These are phyloP conservation scores for Limonius californicus DNA, from an alignment of 1,140 invertebrate genomes.

Conservation along the genomic window DNA sequence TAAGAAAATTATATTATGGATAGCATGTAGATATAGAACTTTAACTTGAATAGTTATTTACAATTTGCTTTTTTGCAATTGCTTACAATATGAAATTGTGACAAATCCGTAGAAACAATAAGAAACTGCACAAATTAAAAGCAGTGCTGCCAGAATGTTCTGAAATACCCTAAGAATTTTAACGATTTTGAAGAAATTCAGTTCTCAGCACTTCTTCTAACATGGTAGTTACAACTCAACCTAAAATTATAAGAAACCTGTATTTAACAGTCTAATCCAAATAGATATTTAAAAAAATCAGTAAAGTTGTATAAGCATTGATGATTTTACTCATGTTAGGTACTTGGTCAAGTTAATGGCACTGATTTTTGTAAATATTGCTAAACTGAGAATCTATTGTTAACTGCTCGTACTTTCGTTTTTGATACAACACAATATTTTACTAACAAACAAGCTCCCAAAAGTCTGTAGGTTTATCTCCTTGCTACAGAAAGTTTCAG, in stretches of 20 bases:
- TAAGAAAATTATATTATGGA: neutral
- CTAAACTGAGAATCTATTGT: neutral
- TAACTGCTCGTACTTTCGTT: neutral
- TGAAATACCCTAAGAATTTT: too few relatives aligned
- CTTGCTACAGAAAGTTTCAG: neutral
- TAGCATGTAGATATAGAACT: constrained; percentile 15
- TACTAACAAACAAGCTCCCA: constrained; percentile 18
- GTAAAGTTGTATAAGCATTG: constrained; percentile 2
- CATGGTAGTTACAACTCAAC: neutral
- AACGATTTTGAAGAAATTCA: constrained; percentile 5
- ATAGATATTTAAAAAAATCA: neutral
- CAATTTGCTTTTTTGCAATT: constrained; percentile 35
- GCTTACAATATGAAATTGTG: constrained; percentile 33
- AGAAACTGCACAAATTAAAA: constrained; percentile 28
- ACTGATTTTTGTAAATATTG: constrained; percentile 14
- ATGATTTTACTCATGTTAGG: neutral
- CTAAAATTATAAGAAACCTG: neutral
- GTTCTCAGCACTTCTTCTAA: constrained; percentile 2
- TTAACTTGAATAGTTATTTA: constrained; percentile 37
- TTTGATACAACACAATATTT: constrained; percentile 20
- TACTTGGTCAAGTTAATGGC: constrained; percentile 14
- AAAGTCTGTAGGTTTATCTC: too few relatives aligned
- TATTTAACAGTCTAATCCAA: neutral
- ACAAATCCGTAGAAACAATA: constrained; percentile 38
- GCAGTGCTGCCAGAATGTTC: too few relatives aligned